Evolutionary conservation across 2,797 vertebrate species (phyloP).

Genomic region (Novumbra hubbsi): DNA sequence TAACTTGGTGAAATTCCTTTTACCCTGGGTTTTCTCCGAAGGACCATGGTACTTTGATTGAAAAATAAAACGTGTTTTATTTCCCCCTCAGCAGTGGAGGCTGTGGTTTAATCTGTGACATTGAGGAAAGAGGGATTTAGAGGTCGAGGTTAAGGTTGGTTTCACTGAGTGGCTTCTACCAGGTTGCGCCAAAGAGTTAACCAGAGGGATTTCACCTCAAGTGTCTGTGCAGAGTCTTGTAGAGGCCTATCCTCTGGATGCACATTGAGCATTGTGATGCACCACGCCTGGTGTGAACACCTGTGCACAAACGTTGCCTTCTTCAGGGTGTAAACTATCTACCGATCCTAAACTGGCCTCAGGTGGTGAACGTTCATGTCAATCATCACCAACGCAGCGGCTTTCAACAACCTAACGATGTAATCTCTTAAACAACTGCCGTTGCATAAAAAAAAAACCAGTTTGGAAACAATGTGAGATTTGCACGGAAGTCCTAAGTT

Average conservation of each 20-base stretch:
- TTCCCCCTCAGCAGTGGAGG: slow-evolving; percentile 25
- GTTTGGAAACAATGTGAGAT: not conserved
- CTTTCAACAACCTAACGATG: not conserved
- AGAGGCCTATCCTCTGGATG: slow-evolving; percentile 29
- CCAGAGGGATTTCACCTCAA: slow-evolving; percentile 34
- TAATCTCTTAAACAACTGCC: not conserved
- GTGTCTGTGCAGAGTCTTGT: not conserved
- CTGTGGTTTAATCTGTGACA: slow-evolving; percentile 15
- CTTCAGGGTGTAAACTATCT: slow-evolving; percentile 1
- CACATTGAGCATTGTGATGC: slow-evolving; percentile 36
- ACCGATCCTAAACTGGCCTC: not conserved
- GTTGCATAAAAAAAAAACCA: not conserved
- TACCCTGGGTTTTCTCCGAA: too few species aligned
- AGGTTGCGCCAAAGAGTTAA: slow-evolving; percentile 39
- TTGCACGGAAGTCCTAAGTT: not conserved
- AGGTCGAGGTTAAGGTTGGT: not conserved
- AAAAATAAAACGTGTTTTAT: too few species aligned
- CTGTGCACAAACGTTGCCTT: not conserved
- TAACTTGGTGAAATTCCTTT: too few species aligned
- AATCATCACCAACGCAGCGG: not conserved
- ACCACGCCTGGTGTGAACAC: slow-evolving; percentile 37
- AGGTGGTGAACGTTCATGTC: not conserved
- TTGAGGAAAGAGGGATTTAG: slow-evolving; percentile 7
- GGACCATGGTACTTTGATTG: too few species aligned
- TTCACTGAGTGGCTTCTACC: slow-evolving; percentile 28